These are phyloP conservation scores for Globicephala melas DNA, from an alignment of 2,113 vertebrate genomes.

Conservation along the genomic window DNA sequence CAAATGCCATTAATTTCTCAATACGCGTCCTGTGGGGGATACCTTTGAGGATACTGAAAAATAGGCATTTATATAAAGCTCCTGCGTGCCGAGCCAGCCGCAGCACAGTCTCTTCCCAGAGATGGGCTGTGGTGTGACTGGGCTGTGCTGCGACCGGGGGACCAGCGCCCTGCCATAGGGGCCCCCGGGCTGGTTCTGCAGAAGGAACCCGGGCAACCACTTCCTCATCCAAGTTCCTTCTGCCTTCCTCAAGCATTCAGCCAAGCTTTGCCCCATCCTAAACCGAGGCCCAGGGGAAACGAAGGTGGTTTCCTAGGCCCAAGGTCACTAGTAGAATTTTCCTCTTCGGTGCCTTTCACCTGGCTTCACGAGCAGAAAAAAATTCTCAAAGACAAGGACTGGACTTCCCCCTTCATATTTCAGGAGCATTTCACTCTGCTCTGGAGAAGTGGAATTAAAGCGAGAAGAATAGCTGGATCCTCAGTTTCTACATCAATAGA, in stretches of 20 bases:
- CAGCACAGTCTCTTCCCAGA: neutral
- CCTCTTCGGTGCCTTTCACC: neutral
- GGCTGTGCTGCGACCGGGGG: neutral
- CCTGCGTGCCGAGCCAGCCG: fast-evolving
- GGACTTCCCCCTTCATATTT: neutral
- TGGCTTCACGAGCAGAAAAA: neutral
- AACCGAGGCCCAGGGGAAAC: neutral
- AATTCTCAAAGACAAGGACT: neutral
- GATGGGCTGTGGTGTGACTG: too few species aligned
- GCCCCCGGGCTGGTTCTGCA: neutral
- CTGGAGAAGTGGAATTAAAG: neutral
- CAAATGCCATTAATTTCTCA: neutral
- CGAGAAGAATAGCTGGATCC: neutral
- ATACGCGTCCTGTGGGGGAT: neutral
- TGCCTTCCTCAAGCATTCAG: neutral
- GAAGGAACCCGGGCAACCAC: neutral
- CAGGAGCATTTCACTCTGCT: neutral
- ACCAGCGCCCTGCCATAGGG: neutral
- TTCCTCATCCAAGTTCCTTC: neutral
- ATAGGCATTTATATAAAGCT: neutral
- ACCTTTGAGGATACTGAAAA: neutral
- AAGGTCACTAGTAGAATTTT: neutral
- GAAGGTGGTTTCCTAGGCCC: neutral
- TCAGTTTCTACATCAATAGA: neutral
- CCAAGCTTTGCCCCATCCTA: neutral